These are phyloP conservation scores for Azemiops feae DNA, from an alignment of 2,113 vertebrate species.

Conservation along the genomic window DNA sequence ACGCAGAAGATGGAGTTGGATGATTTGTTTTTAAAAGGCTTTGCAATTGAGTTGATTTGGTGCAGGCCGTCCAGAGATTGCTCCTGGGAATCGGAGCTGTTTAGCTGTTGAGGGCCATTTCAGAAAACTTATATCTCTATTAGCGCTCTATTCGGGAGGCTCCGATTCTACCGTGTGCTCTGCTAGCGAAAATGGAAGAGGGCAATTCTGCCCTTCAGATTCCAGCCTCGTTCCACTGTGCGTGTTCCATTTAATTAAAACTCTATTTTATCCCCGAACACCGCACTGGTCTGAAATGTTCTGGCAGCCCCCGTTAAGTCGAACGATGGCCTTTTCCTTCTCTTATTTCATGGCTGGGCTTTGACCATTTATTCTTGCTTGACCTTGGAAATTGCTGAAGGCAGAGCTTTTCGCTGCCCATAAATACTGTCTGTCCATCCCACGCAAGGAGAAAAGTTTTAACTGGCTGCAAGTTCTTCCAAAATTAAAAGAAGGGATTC, in stretches of 20 bases:
- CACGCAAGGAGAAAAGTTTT: constrained; percentile 8
- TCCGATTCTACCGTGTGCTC: neutral
- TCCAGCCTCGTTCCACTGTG: constrained; percentile 20
- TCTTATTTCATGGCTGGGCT: constrained; percentile 59
- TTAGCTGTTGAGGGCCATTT: neutral
- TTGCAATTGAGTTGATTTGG: constrained; percentile 11
- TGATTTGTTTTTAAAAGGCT: neutral
- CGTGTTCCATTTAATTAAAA: constrained; percentile 52
- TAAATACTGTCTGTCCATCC: constrained; percentile 62
- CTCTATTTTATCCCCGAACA: constrained; percentile 33
- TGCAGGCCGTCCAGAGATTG: neutral
- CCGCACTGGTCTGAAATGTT: constrained; percentile 26
- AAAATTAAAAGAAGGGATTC: constrained; percentile 55
- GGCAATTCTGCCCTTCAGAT: constrained; percentile 15
- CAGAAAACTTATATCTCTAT: constrained; percentile 6
- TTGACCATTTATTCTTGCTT: constrained; percentile 64
- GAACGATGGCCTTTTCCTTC: constrained; percentile 56
- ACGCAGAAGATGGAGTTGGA: neutral
- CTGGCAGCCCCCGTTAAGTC: constrained; percentile 41
- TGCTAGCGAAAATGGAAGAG: constrained; percentile 20
- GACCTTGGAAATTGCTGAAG: constrained; percentile 67
- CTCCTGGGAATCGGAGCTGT: neutral
- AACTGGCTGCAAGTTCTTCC: constrained; percentile 34
- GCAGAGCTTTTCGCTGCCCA: constrained; percentile 34
- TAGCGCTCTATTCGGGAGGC: neutral